A percentile compares a stretch with the other conserved stretches of the same genome.
Evolutionary conservation across 2,888 invertebrate species (phyloP).

Genomic region (Halocaridina rubra): DNA sequence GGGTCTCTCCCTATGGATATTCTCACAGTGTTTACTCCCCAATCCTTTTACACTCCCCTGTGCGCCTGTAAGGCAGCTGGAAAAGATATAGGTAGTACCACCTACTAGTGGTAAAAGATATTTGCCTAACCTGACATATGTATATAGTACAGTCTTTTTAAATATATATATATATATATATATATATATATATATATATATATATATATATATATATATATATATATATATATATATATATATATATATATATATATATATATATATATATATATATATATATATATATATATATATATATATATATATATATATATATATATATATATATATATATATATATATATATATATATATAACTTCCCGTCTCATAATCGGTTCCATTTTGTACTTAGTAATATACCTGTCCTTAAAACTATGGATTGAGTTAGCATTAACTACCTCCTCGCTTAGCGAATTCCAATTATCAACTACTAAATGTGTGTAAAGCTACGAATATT

Average conservation of each 20-base stretch:
- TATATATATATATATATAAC: neutral
- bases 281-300: neutral
- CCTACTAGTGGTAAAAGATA: too few species aligned
- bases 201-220: neutral
- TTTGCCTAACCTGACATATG: too few species aligned
- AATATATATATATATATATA: neutral
- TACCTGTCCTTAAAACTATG: too few species aligned
- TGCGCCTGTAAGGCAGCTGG: neutral
- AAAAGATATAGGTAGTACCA: neutral
- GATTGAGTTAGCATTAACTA: too few species aligned
- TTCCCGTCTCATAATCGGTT: too few species aligned
- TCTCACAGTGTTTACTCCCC: too few species aligned
- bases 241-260: neutral
- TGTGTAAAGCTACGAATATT: too few species aligned
- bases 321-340: neutral
- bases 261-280: neutral
- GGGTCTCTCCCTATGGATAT: too few species aligned
- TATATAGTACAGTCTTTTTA: neutral
- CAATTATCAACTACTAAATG: too few species aligned
- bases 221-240: conserved; percentile 5
- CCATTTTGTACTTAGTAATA: too few species aligned
- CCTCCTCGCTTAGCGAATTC: too few species aligned
- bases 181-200: neutral
- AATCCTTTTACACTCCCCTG: too few species aligned
- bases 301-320: neutral